A percentile compares a stretch with the other conserved stretches of the same genome.
These are phyloP conservation scores for Furnarius figulus DNA, from an alignment of 2,113 vertebrate species.

Conservation along the genomic window DNA sequence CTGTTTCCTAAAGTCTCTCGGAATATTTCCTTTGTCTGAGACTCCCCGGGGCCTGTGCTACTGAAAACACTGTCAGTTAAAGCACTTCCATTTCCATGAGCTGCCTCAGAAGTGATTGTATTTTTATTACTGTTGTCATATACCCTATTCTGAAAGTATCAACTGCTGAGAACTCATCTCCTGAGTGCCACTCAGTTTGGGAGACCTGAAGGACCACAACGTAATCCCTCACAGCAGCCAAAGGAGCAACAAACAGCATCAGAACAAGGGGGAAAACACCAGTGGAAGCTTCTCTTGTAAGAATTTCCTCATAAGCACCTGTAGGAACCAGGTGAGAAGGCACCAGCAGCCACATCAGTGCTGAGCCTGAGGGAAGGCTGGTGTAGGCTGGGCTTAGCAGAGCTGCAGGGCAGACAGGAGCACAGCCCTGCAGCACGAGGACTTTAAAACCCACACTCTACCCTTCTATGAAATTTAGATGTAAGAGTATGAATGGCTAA, in stretches of 20 bases:
- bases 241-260: not conserved
- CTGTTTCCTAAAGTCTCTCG: conserved; percentile 13
- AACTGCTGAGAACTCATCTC: not conserved
- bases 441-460: not conserved
- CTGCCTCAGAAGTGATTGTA: not conserved
- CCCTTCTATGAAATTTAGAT: not conserved
- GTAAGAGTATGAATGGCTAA: not conserved
- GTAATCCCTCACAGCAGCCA: not conserved
- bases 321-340: not conserved
- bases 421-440: rapidly evolving
- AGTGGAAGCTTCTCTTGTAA: not conserved
- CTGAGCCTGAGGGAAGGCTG: not conserved
- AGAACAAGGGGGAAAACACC: rapidly evolving
- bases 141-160: not conserved
- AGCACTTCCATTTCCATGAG: conserved; percentile 1
- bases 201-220: not conserved
- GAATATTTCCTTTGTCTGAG: conserved; percentile 42
- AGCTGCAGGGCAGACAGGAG: not conserved
- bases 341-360: not conserved
- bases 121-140: not conserved
- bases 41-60: conserved; percentile 24
- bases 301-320: not conserved
- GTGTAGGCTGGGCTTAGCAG: not conserved
- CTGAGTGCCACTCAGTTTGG: not conserved
- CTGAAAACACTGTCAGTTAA: conserved; percentile 56